Percentiles rank a stretch among this genome's conserved stretches.
These are phyloP conservation scores for Noctua janthe DNA, from an alignment of 2,888 invertebrate genomes.

Conservation along the genomic window DNA sequence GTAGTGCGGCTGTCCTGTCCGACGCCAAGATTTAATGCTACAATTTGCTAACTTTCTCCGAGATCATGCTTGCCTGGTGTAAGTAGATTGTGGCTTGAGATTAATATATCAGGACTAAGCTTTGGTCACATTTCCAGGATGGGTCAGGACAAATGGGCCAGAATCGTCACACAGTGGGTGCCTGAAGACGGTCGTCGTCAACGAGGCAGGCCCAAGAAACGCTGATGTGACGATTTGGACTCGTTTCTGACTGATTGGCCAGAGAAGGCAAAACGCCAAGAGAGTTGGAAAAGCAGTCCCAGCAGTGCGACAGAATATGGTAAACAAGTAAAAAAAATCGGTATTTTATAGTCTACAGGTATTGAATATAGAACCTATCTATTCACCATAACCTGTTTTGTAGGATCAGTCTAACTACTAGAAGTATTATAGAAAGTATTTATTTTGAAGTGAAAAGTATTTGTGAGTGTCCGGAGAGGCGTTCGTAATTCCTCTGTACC, in stretches of 20 bases:
- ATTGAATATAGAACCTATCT: not conserved
- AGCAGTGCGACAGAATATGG: not conserved
- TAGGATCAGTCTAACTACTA: not conserved
- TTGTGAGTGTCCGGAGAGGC: not conserved
- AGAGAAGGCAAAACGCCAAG: too few relatives aligned
- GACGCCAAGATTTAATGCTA: slow-evolving; percentile 63
- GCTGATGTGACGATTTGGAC: too few relatives aligned
- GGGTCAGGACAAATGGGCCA: not conserved
- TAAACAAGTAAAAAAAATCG: too few relatives aligned
- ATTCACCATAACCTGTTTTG: not conserved
- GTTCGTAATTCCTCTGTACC: not conserved
- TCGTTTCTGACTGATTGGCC: too few relatives aligned
- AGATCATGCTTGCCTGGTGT: slow-evolving; percentile 45
- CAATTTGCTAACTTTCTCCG: slow-evolving; percentile 59
- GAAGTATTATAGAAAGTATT: too few relatives aligned
- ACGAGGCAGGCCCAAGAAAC: too few relatives aligned
- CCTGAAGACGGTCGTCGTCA: too few relatives aligned
- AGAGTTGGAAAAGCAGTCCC: not conserved
- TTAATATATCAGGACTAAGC: slow-evolving; percentile 16
- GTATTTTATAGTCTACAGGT: not conserved
- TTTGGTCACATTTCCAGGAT: too few relatives aligned
- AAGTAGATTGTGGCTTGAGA: slow-evolving; percentile 12
- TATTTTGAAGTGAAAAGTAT: not conserved
- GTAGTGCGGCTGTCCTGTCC: slow-evolving; percentile 57
- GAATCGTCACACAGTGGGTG: too few relatives aligned